Base-by-base conservation (phyloP, 2,888 invertebrate species). In the Troides helena region DNA sequence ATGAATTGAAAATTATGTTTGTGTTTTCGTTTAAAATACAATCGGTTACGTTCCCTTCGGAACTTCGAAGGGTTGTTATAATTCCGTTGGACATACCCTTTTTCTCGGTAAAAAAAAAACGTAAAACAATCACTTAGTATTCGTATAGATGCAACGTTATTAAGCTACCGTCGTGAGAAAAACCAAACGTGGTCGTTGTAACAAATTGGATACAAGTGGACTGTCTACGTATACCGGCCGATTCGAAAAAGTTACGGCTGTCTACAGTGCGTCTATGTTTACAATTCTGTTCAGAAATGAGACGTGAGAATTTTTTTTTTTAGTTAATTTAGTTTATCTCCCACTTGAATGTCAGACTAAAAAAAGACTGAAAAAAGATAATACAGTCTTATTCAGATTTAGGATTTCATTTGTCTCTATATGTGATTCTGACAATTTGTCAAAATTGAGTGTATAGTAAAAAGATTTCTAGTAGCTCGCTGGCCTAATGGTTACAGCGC, bases 81-180 rank as follows among this genome's bases (percentile, higher is more conserved):
- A 69, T 69, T 65, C 65, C 50, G 17, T 64, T 18, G n/a, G 39
- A 39, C 56, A 25, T 43, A 61, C 60, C 64, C 68, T 64, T 61
- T 68, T 69, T 61, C 43, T 62, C 14, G 25, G 56, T 61, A 61
- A 61, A 63, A 67, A 60, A 69, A 63, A 46, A 46, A 12, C 12
- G 12, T 50, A 65, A 61, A 65, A 62, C 63, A 63, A 63, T 64
- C 67, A 70, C 73, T 78, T 77, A 72, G 77, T 78, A 78, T 78
- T 76, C 78, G 65, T 72, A 70, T 70, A 70, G 72, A 70, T 69
- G 70, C 73, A 69, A 65, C 73, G 71, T 74, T 74, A 78, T 77
- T 77, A 77, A 76, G 77, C 78, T 77, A 77, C 77, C 72, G 75
- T 75, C 77, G 77, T 78, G 78, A 77, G 76, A 75, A 73, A 74